Conservation (phyloP, 2,113 vertebrate species). For the Gnathonemus longibarbis region DNA sequence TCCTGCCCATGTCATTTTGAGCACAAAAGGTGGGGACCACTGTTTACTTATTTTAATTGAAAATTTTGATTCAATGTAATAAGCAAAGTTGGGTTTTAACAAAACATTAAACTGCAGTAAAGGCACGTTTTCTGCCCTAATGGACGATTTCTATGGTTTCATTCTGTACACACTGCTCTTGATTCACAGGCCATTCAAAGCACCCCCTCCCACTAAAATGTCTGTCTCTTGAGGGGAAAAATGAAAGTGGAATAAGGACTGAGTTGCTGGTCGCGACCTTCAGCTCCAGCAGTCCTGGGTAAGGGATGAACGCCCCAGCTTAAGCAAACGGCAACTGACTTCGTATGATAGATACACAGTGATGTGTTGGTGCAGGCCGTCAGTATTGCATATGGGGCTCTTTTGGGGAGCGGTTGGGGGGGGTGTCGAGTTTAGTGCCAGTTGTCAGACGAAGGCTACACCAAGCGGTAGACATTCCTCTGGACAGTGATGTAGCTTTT, state of each 20-base stretch:
- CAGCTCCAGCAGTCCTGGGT: background rate
- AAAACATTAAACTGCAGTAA: conserved; percentile 57
- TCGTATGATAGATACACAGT: background rate
- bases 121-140: conserved; percentile 49
- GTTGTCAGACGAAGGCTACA: conserved; percentile 49
- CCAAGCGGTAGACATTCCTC: conserved; percentile 57
- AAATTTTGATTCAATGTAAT: conserved; percentile 56
- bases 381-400: background rate
- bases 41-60: conserved; percentile 53
- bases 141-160: conserved; percentile 45
- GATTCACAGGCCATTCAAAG: conserved; percentile 19
- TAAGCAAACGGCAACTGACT: background rate
- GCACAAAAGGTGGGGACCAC: conserved; percentile 68
- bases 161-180: conserved; percentile 31
- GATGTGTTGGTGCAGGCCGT: background rate
- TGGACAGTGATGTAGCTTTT: conserved; percentile 54
- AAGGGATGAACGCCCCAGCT: background rate
- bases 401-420: background rate
- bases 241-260: background rate
- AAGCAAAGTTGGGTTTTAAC: conserved; percentile 55
- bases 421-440: conserved; percentile 29
- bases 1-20: conserved; percentile 46
- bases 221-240: background rate
- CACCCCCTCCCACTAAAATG: background rate
- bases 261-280: background rate